Evolutionary conservation across 2,113 vertebrate species (phyloP).

Genomic region (Tachysurus fulvidraco): DNA sequence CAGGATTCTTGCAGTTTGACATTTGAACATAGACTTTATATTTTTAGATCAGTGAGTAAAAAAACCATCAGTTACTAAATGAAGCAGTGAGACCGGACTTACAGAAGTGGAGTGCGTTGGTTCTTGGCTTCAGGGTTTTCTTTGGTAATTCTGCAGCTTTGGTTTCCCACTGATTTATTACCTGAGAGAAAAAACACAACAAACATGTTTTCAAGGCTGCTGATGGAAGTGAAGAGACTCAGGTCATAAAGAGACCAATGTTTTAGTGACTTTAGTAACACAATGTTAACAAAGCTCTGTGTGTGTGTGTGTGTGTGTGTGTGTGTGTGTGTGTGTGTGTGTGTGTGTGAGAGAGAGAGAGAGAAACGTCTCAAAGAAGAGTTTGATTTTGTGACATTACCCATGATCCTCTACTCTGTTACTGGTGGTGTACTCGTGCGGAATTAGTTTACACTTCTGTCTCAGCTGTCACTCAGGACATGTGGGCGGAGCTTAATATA

Average conservation of each 20-base stretch:
- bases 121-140: conserved; percentile 71
- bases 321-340: too few relatives aligned
- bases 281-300: neutral
- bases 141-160: conserved; percentile 71
- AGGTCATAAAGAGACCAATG: neutral
- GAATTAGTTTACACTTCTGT: neutral
- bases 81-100: conserved; percentile 52
- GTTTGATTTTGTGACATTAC: neutral
- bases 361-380: too few relatives aligned
- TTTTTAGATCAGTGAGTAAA: too few relatives aligned
- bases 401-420: neutral
- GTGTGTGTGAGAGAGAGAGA: too few relatives aligned
- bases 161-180: conserved; percentile 89
- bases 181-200: conserved; percentile 66
- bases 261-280: neutral
- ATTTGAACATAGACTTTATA: too few relatives aligned
- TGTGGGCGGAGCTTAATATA: neutral
- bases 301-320: too few relatives aligned
- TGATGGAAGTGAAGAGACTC: neutral
- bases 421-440: neutral
- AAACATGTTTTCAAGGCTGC: neutral
- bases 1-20: too few relatives aligned
- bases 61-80: too few relatives aligned
- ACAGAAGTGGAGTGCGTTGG: conserved; percentile 85
- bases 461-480: neutral